Evolutionary conservation across 2,113 vertebrate genomes (phyloP).

Genomic region (Erythrocercus mccallii): DNA sequence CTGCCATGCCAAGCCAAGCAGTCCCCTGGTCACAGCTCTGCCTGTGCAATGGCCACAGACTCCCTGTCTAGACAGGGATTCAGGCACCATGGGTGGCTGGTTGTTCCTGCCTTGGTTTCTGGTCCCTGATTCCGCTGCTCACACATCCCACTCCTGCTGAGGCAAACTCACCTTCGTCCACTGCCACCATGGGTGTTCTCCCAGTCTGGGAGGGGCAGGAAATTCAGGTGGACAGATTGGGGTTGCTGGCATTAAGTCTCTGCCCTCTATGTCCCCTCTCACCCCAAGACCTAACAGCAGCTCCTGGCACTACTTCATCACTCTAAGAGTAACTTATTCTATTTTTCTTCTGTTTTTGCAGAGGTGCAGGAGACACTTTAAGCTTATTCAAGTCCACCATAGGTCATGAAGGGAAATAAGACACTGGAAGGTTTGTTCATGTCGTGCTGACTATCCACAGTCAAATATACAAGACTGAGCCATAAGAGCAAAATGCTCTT

Average conservation of each 20-base stretch:
- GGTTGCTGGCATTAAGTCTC: not conserved
- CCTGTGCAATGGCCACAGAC: not conserved
- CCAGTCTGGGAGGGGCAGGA: not conserved
- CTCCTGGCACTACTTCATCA: not conserved
- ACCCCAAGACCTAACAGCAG: not conserved
- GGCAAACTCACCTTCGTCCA: not conserved
- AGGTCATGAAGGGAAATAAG: not conserved
- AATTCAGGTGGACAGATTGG: accelerated
- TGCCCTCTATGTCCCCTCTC: not conserved
- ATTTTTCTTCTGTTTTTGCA: not conserved
- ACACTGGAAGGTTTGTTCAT: not conserved
- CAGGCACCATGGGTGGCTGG: not conserved
- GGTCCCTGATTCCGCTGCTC: not conserved
- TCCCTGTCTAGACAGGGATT: not conserved
- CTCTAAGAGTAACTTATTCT: not conserved
- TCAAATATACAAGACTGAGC: not conserved
- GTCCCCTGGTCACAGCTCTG: accelerated
- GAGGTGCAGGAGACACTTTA: not conserved
- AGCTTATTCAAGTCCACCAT: not conserved
- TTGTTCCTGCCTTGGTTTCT: not conserved
- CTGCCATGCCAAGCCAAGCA: not conserved
- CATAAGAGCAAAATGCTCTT: not conserved
- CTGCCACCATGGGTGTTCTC: accelerated
- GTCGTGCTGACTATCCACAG: not conserved
- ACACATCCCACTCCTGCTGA: not conserved